phyloP scores from a whole-genome alignment of 2,113 vertebrate species.

The Erpornis zantholeuca region DNA sequence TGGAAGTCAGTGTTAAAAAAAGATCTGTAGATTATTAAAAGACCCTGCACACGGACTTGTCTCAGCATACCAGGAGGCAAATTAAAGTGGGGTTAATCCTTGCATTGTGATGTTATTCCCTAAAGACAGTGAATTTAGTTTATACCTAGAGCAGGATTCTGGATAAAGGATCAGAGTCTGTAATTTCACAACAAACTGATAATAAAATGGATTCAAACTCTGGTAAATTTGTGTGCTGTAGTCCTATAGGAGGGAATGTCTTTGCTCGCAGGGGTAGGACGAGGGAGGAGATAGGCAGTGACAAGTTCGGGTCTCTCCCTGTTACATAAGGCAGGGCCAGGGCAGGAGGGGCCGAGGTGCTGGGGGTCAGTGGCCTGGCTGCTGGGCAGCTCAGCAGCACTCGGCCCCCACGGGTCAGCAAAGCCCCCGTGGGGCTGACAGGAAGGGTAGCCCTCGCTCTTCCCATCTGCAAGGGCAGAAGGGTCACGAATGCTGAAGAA shows the following conservation, averaged over 20 bases:
- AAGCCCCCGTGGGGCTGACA: rapidly evolving
- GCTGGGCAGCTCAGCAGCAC: background rate
- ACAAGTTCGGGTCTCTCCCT: background rate
- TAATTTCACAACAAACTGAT: background rate
- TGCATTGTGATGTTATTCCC: background rate
- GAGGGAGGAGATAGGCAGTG: background rate
- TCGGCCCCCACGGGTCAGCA: background rate
- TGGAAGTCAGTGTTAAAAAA: background rate
- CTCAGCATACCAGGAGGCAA: background rate
- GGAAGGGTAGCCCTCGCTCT: background rate
- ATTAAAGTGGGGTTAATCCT: background rate
- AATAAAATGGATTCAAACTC: background rate
- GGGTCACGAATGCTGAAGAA: background rate
- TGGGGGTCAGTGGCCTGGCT: background rate
- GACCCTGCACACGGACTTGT: background rate
- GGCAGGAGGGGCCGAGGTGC: background rate
- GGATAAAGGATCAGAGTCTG: background rate
- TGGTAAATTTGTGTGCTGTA: background rate
- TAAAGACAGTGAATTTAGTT: background rate
- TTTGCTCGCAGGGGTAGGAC: background rate
- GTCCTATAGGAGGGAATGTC: background rate
- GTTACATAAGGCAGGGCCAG: background rate
- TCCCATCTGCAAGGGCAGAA: background rate
- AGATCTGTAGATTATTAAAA: background rate
- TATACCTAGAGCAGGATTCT: background rate